These are phyloP conservation scores for Chlorodrepanis virens DNA, from an alignment of 2,113 vertebrate genomes.

Conservation along the genomic window DNA sequence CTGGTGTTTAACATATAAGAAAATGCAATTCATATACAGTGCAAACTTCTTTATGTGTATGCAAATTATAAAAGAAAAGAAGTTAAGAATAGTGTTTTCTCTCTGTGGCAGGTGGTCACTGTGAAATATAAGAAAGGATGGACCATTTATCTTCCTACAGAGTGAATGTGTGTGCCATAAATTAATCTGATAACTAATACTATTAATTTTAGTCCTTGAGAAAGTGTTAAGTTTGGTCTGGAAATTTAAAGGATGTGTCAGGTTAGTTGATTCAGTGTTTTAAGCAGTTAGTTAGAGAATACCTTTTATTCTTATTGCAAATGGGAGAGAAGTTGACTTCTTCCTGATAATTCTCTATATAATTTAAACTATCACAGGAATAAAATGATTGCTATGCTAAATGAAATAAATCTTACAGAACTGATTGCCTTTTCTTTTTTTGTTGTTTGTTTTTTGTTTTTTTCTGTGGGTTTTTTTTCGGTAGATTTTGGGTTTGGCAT, in stretches of 20 bases:
- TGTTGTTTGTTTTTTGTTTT: background rate
- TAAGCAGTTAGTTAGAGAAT: background rate
- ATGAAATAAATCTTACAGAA: background rate
- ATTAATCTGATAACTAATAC: background rate
- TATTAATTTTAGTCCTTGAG: background rate
- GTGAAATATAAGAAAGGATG: background rate
- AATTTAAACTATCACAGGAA: background rate
- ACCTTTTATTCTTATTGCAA: background rate
- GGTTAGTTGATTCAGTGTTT: rapidly evolving
- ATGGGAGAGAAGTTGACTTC: background rate
- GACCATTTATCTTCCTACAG: background rate
- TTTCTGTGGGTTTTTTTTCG: background rate
- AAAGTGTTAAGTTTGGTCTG: background rate
- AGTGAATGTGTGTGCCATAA: background rate
- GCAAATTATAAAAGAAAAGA: background rate
- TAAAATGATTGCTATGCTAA: background rate
- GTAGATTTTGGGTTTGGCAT: background rate
- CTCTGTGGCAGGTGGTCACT: background rate
- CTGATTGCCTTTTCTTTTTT: background rate
- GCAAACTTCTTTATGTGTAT: background rate
- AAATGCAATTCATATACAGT: background rate
- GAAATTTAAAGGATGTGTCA: background rate
- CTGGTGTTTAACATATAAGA: background rate
- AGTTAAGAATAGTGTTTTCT: background rate
- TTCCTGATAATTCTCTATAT: background rate